Percentiles rank a stretch among this genome's conserved stretches.
Evolutionary conservation across 2,797 vertebrate genomes (phyloP).

Genomic region (Eulemur albifrons): DNA sequence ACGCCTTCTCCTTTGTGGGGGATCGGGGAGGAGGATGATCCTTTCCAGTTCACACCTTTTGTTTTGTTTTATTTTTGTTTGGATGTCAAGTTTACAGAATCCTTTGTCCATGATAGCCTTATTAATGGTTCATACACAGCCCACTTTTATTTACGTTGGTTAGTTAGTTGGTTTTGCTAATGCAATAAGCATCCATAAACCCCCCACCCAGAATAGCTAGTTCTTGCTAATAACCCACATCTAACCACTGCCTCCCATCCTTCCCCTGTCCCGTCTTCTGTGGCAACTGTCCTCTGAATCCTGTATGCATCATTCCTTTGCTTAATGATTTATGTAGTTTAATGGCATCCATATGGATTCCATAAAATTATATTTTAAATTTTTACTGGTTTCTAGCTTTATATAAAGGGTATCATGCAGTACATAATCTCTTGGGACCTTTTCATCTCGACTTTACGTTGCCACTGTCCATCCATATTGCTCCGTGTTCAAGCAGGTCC

Average conservation of each 20-base stretch:
- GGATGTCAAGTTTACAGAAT: background rate
- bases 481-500: background rate
- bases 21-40: fast-evolving
- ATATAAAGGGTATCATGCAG: background rate
- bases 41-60: background rate
- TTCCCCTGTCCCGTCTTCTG: background rate
- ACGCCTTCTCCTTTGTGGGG: background rate
- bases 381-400: slow-evolving; percentile 4
- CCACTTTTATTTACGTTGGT: background rate
- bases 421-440: background rate
- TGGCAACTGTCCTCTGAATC: background rate
- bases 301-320: background rate
- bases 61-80: slow-evolving; percentile 12
- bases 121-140: background rate
- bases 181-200: slow-evolving; percentile 11
- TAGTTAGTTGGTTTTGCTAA: slow-evolving; percentile 26
- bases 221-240: background rate
- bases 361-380: background rate
- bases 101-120: background rate
- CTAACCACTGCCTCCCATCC: background rate
- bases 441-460: background rate
- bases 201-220: background rate
- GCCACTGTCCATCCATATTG: background rate
- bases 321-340: background rate
- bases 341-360: background rate